These are phyloP conservation scores for Glossophaga mutica DNA, from an alignment of 2,797 vertebrate genomes.

Conservation along the genomic window DNA sequence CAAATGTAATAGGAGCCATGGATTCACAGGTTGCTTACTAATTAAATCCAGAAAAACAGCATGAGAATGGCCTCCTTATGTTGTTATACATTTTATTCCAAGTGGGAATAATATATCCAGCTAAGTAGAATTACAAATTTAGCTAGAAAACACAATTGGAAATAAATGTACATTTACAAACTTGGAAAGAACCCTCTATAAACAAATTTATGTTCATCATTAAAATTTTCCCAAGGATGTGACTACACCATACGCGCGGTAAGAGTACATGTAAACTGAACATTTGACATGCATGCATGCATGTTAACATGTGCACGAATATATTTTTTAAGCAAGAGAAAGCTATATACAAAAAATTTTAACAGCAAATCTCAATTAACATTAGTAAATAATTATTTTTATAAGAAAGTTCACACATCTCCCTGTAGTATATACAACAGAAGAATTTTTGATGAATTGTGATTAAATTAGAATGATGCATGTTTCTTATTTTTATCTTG, in stretches of 20 bases:
- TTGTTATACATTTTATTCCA: constrained; percentile 42
- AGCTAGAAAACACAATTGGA: constrained; percentile 72
- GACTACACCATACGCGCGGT: neutral
- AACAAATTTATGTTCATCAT: constrained; percentile 24
- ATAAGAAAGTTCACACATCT: constrained; percentile 50
- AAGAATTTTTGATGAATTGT: constrained; percentile 69
- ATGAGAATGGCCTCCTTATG: constrained; percentile 54
- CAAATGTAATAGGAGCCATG: constrained; percentile 40
- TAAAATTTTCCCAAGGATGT: neutral
- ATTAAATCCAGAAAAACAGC: constrained; percentile 68
- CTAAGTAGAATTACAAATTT: constrained; percentile 61
- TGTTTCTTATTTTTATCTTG: constrained; percentile 81
- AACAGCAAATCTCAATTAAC: constrained; percentile 51
- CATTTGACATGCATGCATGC: neutral
- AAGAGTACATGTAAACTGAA: constrained; percentile 2
- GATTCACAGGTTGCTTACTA: constrained; percentile 56
- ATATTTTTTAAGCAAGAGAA: neutral
- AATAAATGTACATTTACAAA: constrained; percentile 67
- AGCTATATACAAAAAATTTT: constrained; percentile 49
- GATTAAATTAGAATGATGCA: constrained; percentile 83
- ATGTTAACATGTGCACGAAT: neutral
- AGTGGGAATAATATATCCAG: constrained; percentile 42
- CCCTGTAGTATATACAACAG: constrained; percentile 6
- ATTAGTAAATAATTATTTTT: constrained; percentile 14
- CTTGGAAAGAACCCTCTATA: constrained; percentile 43